Evolutionary conservation across 2,888 invertebrate genomes (phyloP).

Genomic region (Ophion slaviceki): DNA sequence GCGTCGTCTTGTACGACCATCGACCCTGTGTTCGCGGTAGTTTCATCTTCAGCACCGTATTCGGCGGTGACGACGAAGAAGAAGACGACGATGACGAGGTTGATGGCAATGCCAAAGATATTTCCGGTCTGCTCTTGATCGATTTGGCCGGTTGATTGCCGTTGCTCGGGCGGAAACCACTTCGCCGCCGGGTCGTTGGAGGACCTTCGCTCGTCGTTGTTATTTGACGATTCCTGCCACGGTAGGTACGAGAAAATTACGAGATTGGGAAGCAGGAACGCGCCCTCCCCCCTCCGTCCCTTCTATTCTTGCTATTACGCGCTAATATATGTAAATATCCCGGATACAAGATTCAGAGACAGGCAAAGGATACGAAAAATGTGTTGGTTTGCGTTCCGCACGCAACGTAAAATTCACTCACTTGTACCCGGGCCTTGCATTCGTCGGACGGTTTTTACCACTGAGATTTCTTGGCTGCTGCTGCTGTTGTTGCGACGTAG

Average conservation of each 20-base stretch:
- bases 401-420: slow-evolving; percentile 42
- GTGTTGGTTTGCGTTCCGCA: not conserved
- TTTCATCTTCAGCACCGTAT: slow-evolving; percentile 92
- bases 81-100: slow-evolving; percentile 64
- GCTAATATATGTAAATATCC: not conserved
- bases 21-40: slow-evolving; percentile 92
- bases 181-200: slow-evolving; percentile 82
- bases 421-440: slow-evolving; percentile 80
- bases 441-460: slow-evolving; percentile 79
- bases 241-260: not conserved
- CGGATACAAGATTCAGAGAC: not conserved
- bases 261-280: no score
- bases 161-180: slow-evolving; percentile 88
- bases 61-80: slow-evolving; percentile 75
- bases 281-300: not conserved
- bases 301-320: not conserved
- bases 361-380: not conserved
- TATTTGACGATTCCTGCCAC: slow-evolving; percentile 68
- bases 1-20: slow-evolving; percentile 96
- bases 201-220: slow-evolving; percentile 78
- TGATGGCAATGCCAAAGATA: slow-evolving; percentile 53
- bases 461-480: slow-evolving; percentile 72
- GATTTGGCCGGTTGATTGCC: slow-evolving; percentile 83
- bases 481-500: slow-evolving; percentile 67
- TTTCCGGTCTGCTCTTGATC: slow-evolving; percentile 70